Percentiles rank a stretch among this genome's conserved stretches.
Conservation (phyloP, 2,797 vertebrate genomes). For the Otolemur crassicaudatus region DNA sequence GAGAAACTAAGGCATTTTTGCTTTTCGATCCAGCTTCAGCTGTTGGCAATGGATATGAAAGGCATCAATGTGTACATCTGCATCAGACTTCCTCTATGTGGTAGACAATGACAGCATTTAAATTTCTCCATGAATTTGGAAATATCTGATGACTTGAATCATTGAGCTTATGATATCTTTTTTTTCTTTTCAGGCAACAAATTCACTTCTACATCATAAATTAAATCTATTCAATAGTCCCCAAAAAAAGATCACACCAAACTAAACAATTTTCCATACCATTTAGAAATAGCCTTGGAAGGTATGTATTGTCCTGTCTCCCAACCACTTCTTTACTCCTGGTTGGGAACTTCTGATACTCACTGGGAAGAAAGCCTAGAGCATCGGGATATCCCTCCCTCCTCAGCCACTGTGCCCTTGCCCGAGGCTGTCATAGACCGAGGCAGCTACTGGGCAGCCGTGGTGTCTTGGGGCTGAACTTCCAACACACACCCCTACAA, state of each 20-base stretch:
- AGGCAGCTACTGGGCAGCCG: rapidly evolving
- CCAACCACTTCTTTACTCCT: not conserved
- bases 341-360: not conserved
- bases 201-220: not conserved
- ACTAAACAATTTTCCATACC: not conserved
- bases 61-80: rapidly evolving
- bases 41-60: too few relatives aligned
- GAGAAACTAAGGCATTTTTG: not conserved
- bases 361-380: rapidly evolving
- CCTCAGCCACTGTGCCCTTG: not conserved
- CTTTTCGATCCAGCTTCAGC: not conserved
- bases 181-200: too few relatives aligned
- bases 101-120: not conserved
- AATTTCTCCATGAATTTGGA: not conserved
- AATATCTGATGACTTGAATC: not conserved
- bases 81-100: not conserved
- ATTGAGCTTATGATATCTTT: not conserved
- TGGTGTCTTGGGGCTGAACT: not conserved
- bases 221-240: not conserved
- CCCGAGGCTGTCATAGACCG: not conserved
- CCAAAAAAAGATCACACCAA: not conserved
- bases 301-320: not conserved
- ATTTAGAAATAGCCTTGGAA: not conserved
- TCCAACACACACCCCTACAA: too few relatives aligned
- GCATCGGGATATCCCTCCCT: rapidly evolving